Base-by-base conservation (phyloP, 2,797 vertebrate genomes). In the Chaetodon trifasciatus region DNA sequence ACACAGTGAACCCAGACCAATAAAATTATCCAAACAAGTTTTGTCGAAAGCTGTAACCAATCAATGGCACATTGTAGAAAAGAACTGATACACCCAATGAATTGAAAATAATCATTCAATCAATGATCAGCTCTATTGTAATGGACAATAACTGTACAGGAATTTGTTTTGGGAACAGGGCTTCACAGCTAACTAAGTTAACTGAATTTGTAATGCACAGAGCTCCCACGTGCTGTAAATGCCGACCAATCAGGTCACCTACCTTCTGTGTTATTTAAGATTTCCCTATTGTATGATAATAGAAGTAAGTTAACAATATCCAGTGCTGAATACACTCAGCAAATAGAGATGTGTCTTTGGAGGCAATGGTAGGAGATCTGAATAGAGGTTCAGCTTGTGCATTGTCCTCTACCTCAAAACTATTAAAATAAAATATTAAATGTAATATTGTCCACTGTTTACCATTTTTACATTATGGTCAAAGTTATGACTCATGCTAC, bases 201-300 rank as follows among this genome's bases (percentile, higher is more conserved):
- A 32, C 28, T 32, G 28, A 32, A 32, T 32, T 32, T 4, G 3
- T 32, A 32, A 52, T 42, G 16, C 17, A 46, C 32, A 12, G 50
- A 61, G 58, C 46, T 39, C 53, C n/a, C 13, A 56, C 19, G 21
- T 66, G 16, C 40, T 15, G 53, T 42, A 67, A 56, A 65, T 76
- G 73, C 73, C 70, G 76, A 66, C 24, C 56, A 46, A 49, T 65
- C 42, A 40, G 50, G 37, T 60, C 17, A 4, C n/a, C 46, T 19
- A 8, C 15, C 28, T 17, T 52, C 23, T 67, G n/a, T 67, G 15
- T 64, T 50, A 50, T 63, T 71, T 47, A 57, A 21, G 19, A 72
- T 56, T 44, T 67, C 64, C 49, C 58, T 28, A 17, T 70, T 63
- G 58, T 61, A 47, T 66, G 39, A 42, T 70, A 70, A 66, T 52